Evolutionary conservation across 2,113 vertebrate genomes (phyloP).

Genomic region (Brevimyrus niger): DNA sequence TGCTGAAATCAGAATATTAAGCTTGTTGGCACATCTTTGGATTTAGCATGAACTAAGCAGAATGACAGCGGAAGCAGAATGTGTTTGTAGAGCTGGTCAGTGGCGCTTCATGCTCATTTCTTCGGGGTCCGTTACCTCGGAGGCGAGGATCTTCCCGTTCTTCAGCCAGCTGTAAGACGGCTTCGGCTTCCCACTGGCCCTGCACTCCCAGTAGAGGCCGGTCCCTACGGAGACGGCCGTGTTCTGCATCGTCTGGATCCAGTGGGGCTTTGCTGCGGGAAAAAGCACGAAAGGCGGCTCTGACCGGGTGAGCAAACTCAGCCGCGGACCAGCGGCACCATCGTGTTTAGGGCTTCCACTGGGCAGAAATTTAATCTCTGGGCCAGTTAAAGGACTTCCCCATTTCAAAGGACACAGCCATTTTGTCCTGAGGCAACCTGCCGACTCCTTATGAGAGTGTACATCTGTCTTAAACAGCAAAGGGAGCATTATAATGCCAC

Average conservation of each 20-base stretch:
- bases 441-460: neutral
- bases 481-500: conserved; percentile 8
- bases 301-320: neutral
- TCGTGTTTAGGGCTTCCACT: neutral
- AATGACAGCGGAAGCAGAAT: neutral
- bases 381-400: neutral
- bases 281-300: conserved; percentile 25
- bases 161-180: conserved; percentile 88
- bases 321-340: neutral
- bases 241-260: conserved; percentile 76
- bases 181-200: conserved; percentile 83
- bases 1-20: conserved; percentile 42
- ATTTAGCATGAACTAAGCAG: conserved; percentile 17
- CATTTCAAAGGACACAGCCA: neutral
- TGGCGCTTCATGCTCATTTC: neutral
- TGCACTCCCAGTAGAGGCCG: conserved; percentile 81
- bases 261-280: conserved; percentile 81
- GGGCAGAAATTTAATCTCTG: neutral
- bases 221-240: conserved; percentile 73
- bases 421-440: neutral
- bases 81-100: neutral
- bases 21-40: conserved; percentile 27
- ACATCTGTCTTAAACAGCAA: neutral
- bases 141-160: conserved; percentile 66
- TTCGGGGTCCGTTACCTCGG: conserved; percentile 62